Evolutionary conservation across 1,140 invertebrate genomes (phyloP).

Genomic region (Chrysomallon squamiferum): DNA sequence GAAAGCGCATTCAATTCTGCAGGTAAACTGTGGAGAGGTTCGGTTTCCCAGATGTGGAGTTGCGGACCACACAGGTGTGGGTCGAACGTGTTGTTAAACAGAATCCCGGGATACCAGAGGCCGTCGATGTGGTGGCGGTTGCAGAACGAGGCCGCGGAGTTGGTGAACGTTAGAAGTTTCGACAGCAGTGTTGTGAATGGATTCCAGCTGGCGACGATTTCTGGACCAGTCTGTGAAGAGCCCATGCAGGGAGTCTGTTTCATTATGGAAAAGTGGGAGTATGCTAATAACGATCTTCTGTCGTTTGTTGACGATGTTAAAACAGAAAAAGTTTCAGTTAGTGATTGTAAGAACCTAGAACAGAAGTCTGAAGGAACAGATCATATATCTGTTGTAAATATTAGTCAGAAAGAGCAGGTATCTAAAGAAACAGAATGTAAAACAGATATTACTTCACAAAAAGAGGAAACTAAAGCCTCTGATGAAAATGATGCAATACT

Average conservation of each 20-base stretch:
- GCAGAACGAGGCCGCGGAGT: slow-evolving; percentile 9
- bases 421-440: too few species aligned
- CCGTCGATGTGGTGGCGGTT: slow-evolving; percentile 62
- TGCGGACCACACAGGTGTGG: slow-evolving; percentile 90
- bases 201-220: slow-evolving; percentile 88
- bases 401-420: too few species aligned
- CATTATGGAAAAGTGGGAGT: slow-evolving; percentile 75
- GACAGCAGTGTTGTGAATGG: slow-evolving; percentile 80
- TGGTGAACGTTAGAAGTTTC: slow-evolving; percentile 33
- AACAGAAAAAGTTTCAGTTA: too few species aligned
- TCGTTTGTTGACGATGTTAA: too few species aligned
- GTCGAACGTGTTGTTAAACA: slow-evolving; percentile 87
- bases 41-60: slow-evolving; percentile 83
- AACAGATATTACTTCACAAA: too few species aligned
- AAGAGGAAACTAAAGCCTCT: too few species aligned
- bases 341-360: too few species aligned
- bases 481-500: too few species aligned
- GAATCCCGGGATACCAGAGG: slow-evolving; percentile 64
- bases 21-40: slow-evolving; percentile 67
- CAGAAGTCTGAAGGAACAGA: too few species aligned
- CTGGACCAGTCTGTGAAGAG: slow-evolving; percentile 94
- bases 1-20: slow-evolving; percentile 69
- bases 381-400: too few species aligned
- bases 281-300: slow-evolving; percentile 10
- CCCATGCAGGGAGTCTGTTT: slow-evolving; percentile 95